Base-by-base conservation (phyloP, 2,888 invertebrate genomes). In the Drosophila fulvimacula region DNA sequence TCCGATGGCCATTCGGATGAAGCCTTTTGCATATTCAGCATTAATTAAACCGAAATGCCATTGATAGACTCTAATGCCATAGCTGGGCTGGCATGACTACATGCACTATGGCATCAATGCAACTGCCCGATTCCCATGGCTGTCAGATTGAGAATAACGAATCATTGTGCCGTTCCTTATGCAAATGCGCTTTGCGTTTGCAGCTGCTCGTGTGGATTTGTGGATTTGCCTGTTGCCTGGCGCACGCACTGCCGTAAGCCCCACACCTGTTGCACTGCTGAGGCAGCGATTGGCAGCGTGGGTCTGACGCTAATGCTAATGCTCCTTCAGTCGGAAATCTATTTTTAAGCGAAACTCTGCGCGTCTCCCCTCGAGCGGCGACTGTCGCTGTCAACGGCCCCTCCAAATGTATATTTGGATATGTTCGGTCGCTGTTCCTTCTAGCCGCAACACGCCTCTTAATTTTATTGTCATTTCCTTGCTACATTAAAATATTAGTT, bases 401-500 rank as follows among this genome's bases (percentile, higher is more conserved):
- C 11, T 27, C 24, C n/a, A 6, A 32, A 36, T 73, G 5, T 51
- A 64, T 73, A 73, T 73, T 41, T 17, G 44, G 53, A 66, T 38
- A 21, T 42, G 46, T 17, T 10, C 13, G 27, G 48, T 1, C 30
- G 49, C 7, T 32, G 49, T 34, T 48, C 17, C 17, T 21, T 38
- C 5, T 34, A 5, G 39, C 56, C 60, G 36, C 56, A 58, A 58
- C 58, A 72, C 49, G 59, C 58, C 44, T 56, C 30, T 34, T n/a
- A 38, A 57, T 63, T 73, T 67, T 72, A 69, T 67, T 79, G 76
- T 69, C 76, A 52, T 63, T 46, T 56, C 61, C 36, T 62, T 64
- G 79, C 79, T 67, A 79, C 82, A 81, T 79, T 75, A 69, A 73
- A 82, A 79, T 81, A 81, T 79, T 82, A 76, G 79, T 79, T 79